Evolutionary conservation across 30 jellyfish, hydroid and myxozoan genomes (phyloP).

Genomic region (Rhopilema esculentum): DNA sequence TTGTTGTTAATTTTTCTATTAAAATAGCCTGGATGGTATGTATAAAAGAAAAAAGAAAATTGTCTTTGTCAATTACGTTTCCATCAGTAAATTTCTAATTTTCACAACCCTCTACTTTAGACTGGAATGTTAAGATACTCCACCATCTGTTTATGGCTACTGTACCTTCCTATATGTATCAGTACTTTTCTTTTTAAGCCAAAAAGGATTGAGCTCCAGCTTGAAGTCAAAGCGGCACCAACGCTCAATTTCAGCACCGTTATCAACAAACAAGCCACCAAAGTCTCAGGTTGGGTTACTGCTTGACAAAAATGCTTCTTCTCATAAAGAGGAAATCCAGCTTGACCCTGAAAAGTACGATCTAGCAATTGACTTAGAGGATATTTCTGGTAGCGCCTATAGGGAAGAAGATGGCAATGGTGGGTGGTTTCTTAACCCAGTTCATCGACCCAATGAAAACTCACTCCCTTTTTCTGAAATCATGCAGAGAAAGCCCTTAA

Average conservation of each 20-base stretch:
- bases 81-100: too few relatives aligned
- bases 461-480: slow-evolving; percentile 44
- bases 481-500: slow-evolving; percentile 37
- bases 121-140: too few relatives aligned
- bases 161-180: too few relatives aligned
- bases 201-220: slow-evolving; percentile 14
- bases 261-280: slow-evolving; percentile 6
- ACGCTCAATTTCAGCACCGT: slow-evolving; percentile 44
- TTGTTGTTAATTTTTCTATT: too few relatives aligned
- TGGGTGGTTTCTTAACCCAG: slow-evolving; percentile 66
- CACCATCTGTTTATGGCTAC: too few relatives aligned
- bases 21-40: too few relatives aligned
- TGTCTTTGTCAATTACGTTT: too few relatives aligned
- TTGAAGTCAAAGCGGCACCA: not conserved
- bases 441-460: slow-evolving; percentile 47
- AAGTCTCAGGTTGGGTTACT: slow-evolving; percentile 4
- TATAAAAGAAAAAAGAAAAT: too few relatives aligned
- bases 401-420: not conserved
- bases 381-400: not conserved
- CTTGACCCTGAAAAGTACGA: slow-evolving; percentile 7
- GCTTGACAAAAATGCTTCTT: slow-evolving; percentile 20
- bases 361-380: slow-evolving; percentile 25
- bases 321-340: slow-evolving; percentile 41
- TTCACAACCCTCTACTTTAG: too few relatives aligned
- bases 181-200: slow-evolving; percentile 15